Conservation (phyloP, 2,888 invertebrate genomes). For the Lamellibrachia satsuma region DNA sequence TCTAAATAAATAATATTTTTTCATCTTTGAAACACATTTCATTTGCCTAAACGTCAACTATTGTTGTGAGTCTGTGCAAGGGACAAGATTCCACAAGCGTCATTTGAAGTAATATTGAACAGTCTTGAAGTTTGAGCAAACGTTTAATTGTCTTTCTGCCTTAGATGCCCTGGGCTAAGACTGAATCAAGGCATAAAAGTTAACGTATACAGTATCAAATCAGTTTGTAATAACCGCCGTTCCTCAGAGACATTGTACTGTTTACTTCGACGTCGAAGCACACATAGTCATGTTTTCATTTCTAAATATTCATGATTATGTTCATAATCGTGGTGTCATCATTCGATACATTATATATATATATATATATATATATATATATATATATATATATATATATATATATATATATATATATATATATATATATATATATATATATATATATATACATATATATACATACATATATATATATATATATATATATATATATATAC, state of each 20-base stretch:
- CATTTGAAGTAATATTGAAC: neutral
- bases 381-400: too few relatives aligned
- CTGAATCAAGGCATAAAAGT: neutral
- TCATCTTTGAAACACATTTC: neutral
- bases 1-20: neutral
- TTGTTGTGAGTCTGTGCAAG: neutral
- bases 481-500: too few relatives aligned
- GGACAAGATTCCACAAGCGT: neutral
- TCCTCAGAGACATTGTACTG: neutral
- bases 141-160: neutral
- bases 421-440: too few relatives aligned
- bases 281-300: neutral
- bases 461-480: too few relatives aligned
- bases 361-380: too few relatives aligned
- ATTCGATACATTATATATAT: neutral
- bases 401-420: too few relatives aligned
- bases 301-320: neutral
- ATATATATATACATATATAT: too few relatives aligned
- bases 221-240: neutral
- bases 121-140: neutral
- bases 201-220: neutral
- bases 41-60: neutral
- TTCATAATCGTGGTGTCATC: neutral
- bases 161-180: too few relatives aligned
- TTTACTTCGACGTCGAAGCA: neutral